Conservation (phyloP, 2,888 invertebrate genomes). For the Agapetus fuscipes region DNA sequence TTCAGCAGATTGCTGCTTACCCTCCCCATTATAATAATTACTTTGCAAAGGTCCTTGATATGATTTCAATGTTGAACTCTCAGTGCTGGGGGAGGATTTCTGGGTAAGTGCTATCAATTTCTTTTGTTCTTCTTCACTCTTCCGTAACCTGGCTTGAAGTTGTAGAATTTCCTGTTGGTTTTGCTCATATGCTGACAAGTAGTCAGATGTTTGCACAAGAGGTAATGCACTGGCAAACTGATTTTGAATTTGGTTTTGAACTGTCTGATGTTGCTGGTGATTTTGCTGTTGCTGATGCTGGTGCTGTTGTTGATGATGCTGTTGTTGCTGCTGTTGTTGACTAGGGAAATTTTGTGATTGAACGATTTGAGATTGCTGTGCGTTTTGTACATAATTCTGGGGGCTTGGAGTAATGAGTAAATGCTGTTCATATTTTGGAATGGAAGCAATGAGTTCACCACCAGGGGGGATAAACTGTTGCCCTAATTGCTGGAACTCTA, state of each 20-base stretch:
- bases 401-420: conserved; percentile 19
- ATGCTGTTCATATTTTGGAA: conserved; percentile 74
- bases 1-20: no score
- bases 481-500: no score
- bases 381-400: conserved; percentile 25
- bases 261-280: no score
- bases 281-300: conserved; percentile 32
- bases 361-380: conserved; percentile 26
- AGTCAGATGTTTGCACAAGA: no score
- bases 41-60: no score
- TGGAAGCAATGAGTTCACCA: conserved; percentile 65
- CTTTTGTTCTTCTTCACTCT: conserved; percentile 21
- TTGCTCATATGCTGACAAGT: conserved; percentile 29
- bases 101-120: conserved; percentile 13
- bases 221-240: no score
- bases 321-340: conserved; percentile 20
- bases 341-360: conserved; percentile 8
- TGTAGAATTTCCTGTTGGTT: conserved; percentile 45
- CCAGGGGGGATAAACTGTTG: conserved; percentile 48
- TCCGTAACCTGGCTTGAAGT: conserved; percentile 35
- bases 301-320: conserved; percentile 19
- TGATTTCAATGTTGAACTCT: no score
- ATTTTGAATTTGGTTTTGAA: no score
- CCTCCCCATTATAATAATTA: no score
- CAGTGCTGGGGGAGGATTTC: conserved; percentile 1